Evolutionary conservation across 2,113 vertebrate genomes (phyloP).

Genomic region (Gobiocypris rarus): DNA sequence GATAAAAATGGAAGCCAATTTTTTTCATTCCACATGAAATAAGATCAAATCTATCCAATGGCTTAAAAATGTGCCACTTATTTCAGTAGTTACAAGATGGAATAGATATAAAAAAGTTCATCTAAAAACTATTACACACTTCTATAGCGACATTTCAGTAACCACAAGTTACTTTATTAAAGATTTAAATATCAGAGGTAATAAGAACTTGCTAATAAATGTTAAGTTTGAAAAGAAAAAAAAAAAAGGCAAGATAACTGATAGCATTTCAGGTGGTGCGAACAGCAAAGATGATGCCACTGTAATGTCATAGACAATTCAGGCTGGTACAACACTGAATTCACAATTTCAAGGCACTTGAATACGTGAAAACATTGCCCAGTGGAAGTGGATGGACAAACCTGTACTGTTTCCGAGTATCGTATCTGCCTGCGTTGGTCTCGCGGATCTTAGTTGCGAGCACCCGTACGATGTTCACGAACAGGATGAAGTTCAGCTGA

Average conservation of each 20-base stretch:
- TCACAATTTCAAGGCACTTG: neutral
- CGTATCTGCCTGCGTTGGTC: conserved; percentile 85
- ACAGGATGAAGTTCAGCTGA: conserved; percentile 88
- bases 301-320: neutral
- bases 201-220: no score
- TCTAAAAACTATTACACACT: no score
- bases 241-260: no score
- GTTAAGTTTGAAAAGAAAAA: no score
- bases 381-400: conserved; percentile 56
- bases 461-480: conserved; percentile 88
- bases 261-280: no score
- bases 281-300: neutral
- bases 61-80: neutral
- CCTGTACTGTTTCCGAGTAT: conserved; percentile 90
- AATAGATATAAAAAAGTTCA: no score
- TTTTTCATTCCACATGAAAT: conserved; percentile 5
- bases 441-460: conserved; percentile 89
- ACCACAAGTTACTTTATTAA: no score
- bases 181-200: no score
- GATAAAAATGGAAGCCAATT: neutral
- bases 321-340: neutral
- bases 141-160: no score
- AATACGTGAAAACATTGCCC: neutral
- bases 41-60: neutral
- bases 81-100: neutral